A percentile compares a stretch with the other conserved stretches of the same genome.
phyloP scores from a whole-genome alignment of 1,140 invertebrate species.

The Drosophila teissieri region DNA sequence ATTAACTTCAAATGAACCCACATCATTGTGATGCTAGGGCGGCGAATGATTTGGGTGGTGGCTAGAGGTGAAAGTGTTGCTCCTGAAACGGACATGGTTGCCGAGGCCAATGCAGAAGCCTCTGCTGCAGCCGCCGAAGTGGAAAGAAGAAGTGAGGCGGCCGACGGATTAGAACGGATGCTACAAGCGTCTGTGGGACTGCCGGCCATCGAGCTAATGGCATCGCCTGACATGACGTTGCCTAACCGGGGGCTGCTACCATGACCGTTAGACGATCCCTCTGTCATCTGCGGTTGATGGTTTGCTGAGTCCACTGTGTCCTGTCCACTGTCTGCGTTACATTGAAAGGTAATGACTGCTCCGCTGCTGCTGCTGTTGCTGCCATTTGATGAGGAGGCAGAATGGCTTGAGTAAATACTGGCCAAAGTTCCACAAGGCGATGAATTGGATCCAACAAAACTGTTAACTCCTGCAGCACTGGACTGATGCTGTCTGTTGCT shows the following conservation, averaged over 20 bases:
- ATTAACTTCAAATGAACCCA: slow-evolving; percentile 61
- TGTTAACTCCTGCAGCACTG: slow-evolving; percentile 14
- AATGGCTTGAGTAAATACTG: slow-evolving; percentile 79
- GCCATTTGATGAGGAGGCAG: slow-evolving; percentile 74
- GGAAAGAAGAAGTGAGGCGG: slow-evolving; percentile 77
- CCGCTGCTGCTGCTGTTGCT: slow-evolving; percentile 79
- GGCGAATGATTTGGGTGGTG: slow-evolving; percentile 80
- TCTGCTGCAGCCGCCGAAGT: slow-evolving; percentile 73
- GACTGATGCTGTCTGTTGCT: slow-evolving; percentile 18
- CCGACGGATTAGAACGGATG: slow-evolving; percentile 83
- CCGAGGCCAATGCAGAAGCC: slow-evolving; percentile 63
- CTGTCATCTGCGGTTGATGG: slow-evolving; percentile 48
- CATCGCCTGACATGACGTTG: slow-evolving; percentile 61
- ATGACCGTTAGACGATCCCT: slow-evolving; percentile 74
- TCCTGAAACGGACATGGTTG: slow-evolving; percentile 63
- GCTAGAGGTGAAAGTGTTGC: slow-evolving; percentile 81
- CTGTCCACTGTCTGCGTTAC: slow-evolving; percentile 34
- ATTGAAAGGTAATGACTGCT: slow-evolving; percentile 75
- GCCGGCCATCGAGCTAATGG: slow-evolving; percentile 76
- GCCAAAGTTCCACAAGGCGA: slow-evolving; percentile 75
- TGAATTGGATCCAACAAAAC: slow-evolving; percentile 40
- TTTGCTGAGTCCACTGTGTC: slow-evolving; percentile 51
- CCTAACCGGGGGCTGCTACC: slow-evolving; percentile 65
- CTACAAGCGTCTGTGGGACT: slow-evolving; percentile 83
- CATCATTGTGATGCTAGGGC: slow-evolving; percentile 84